Base-by-base conservation (phyloP, 2,113 vertebrate species). In the Nyctereutes procyonoides region DNA sequence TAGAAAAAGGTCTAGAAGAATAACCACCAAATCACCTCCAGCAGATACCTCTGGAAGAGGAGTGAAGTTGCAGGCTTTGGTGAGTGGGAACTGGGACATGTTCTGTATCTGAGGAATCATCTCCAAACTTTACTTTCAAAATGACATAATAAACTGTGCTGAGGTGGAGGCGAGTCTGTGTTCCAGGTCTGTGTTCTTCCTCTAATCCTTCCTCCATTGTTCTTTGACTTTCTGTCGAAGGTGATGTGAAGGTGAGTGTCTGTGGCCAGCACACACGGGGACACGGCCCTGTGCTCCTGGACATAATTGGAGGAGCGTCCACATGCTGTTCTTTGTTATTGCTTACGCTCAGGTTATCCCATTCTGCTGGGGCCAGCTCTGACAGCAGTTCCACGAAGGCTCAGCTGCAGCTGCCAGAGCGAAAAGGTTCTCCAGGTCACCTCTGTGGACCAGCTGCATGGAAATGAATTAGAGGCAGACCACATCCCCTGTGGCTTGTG, bases 401-500 rank as follows among this genome's bases (percentile, higher is more conserved):
- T 80, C 80, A 67, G n/a, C 96, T 76, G 26, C 35, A 32, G 58
- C 76, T 0, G 0, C 65, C 69, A 65, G 56, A 51, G 22, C 53
- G 8, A 1, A 14, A 14, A 65, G 28, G 15, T 69, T 32, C 35
- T 16, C 56, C 3, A 6, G 65, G 87, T 95, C 93, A 71, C 92
- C 20, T 71, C 69, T 38, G 32, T 30, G 65, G 51, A 20, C 38
- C 95, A 84, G 90, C 81, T 88, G 58, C 55, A 3, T 63, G 86
- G 80, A 96, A 71, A 92, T 92, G 73, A 80, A 87, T 87, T 67
- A 63, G 32, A 84, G 48, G 30, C 65, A 26, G 51, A 73, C 35
- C 8, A 0, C 0, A 5, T 93, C 55, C 74, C 89, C 55, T 0
- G 5, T 14, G 62, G 48, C 88, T 58, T 1, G 0, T 69, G n/a